Evolutionary conservation across 2,113 vertebrate species (phyloP).

Genomic region (Ageneiosus marmoratus): DNA sequence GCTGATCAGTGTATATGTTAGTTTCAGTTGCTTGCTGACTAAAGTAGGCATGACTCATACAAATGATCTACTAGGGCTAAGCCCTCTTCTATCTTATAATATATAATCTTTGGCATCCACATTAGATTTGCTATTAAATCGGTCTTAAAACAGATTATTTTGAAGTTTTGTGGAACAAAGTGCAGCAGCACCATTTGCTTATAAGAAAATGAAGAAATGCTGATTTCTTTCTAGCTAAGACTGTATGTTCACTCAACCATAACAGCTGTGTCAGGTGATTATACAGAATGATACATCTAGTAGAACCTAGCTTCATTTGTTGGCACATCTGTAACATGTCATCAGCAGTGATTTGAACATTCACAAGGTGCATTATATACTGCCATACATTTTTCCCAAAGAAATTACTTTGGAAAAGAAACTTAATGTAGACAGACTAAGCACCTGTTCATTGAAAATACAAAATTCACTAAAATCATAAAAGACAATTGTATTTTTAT

Average conservation of each 20-base stretch:
- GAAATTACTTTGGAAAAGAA: no score
- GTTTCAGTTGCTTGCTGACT: no score
- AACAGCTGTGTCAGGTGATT: not conserved
- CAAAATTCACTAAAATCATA: no score
- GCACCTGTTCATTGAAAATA: no score
- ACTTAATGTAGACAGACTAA: no score
- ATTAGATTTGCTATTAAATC: not conserved
- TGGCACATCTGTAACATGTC: no score
- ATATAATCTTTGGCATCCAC: not conserved
- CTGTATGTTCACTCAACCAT: not conserved
- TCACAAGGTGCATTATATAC: no score
- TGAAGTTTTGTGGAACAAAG: not conserved
- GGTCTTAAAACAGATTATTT: not conserved
- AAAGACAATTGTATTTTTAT: not conserved
- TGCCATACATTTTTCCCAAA: no score
- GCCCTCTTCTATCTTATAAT: not conserved
- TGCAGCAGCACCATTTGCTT: not conserved
- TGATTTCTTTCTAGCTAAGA: not conserved
- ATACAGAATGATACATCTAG: not conserved
- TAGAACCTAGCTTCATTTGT: not conserved
- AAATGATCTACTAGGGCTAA: not conserved
- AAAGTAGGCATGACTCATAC: not conserved
- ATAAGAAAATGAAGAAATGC: not conserved
- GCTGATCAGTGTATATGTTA: no score
- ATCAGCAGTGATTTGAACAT: no score